phyloP scores from a whole-genome alignment of 2,888 invertebrate genomes.

The Cinara cedri region DNA sequence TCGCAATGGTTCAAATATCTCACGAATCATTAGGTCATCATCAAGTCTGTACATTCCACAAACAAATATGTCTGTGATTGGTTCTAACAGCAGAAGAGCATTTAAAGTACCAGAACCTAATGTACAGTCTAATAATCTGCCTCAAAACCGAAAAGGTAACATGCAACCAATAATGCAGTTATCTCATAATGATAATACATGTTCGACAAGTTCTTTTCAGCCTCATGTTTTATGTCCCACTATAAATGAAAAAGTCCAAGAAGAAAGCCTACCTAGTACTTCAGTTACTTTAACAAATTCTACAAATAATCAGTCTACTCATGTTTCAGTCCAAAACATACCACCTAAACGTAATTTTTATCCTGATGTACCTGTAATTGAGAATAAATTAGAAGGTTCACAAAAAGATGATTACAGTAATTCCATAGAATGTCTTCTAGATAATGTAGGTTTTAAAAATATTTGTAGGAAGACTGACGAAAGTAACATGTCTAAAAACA shows the following conservation, averaged over 20 bases:
- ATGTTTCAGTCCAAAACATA: background rate
- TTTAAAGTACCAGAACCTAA: conserved; percentile 13
- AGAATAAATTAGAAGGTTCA: background rate
- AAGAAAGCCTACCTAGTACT: no score
- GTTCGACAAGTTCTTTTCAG: no score
- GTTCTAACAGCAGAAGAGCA: no score
- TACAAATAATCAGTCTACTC: background rate
- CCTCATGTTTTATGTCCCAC: background rate
- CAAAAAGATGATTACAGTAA: conserved; percentile 1
- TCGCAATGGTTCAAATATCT: conserved; percentile 15
- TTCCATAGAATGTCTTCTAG: conserved; percentile 14
- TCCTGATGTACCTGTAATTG: conserved; percentile 28
- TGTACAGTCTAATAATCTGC: conserved; percentile 23
- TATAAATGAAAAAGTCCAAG: background rate
- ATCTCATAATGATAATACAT: background rate
- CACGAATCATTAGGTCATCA: conserved; percentile 25
- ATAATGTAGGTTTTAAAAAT: conserved; percentile 43
- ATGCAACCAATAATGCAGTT: background rate
- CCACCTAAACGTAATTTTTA: conserved; percentile 9
- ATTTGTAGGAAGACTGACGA: conserved; percentile 17
- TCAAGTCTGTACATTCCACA: conserved; percentile 2
- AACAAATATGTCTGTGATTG: no score
- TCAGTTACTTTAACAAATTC: no score
- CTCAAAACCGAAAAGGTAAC: background rate
- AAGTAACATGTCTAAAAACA: background rate